A percentile compares a stretch with the other conserved stretches of the same genome.
Evolutionary conservation across 2,888 invertebrate species (phyloP).

Genomic region (Athripsodes cinereus): DNA sequence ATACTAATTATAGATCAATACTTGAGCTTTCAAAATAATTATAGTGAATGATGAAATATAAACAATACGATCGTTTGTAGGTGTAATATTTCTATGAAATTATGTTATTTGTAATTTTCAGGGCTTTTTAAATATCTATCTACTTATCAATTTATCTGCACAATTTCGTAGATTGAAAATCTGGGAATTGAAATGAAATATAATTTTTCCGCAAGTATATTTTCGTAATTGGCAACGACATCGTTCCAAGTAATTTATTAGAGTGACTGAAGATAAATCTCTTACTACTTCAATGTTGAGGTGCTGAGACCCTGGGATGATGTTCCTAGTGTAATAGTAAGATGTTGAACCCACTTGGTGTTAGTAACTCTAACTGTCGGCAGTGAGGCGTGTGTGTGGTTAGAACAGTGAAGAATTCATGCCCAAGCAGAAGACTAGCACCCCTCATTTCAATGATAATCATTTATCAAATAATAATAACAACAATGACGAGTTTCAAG

Average conservation of each 20-base stretch:
- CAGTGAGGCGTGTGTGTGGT: background rate
- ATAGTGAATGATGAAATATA: background rate
- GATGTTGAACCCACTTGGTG: no score
- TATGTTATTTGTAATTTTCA: background rate
- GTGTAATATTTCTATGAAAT: background rate
- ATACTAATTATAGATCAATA: constrained; percentile 17
- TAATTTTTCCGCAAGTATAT: no score
- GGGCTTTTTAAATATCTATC: background rate
- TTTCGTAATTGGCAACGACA: no score
- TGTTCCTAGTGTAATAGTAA: no score
- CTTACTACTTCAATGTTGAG: no score
- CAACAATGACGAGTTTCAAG: constrained; percentile 16
- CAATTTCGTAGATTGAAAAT: no score
- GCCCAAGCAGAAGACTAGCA: constrained; percentile 14
- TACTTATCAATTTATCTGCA: no score
- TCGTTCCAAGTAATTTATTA: no score
- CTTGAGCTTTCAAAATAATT: constrained; percentile 4
- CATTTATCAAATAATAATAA: constrained; percentile 2
- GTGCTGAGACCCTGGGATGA: no score
- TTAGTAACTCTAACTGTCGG: background rate
- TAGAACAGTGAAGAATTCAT: constrained; percentile 3
- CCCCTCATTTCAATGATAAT: background rate
- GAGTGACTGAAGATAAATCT: no score
- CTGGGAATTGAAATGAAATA: no score
- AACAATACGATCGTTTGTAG: background rate